These are phyloP conservation scores for Aleiodes leptofemur DNA, from an alignment of 2,888 invertebrate genomes.

Conservation along the genomic window DNA sequence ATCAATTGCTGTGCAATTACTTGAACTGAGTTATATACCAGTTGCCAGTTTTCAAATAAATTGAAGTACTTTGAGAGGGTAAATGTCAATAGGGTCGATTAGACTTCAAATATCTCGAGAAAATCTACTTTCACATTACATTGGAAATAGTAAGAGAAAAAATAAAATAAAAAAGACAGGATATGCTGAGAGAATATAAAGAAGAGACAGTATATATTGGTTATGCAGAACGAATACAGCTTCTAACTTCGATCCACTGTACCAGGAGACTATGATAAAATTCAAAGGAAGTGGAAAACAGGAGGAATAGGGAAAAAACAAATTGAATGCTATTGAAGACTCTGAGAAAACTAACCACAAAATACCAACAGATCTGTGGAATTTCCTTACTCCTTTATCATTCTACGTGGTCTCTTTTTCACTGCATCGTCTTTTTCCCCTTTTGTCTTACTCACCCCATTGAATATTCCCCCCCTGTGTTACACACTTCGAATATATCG, in stretches of 20 bases:
- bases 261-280: slow-evolving; percentile 21
- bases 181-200: not conserved
- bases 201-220: not conserved
- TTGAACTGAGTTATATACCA: slow-evolving; percentile 4
- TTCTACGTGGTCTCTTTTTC: slow-evolving; percentile 8
- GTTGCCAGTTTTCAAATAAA: slow-evolving; percentile 23
- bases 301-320: not conserved
- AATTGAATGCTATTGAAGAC: not conserved
- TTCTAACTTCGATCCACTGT: slow-evolving; percentile 25
- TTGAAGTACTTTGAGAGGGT: slow-evolving; percentile 16
- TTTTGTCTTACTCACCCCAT: slow-evolving; percentile 10
- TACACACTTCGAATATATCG: slow-evolving; percentile 21
- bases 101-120: slow-evolving; percentile 17
- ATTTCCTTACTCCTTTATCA: slow-evolving; percentile 38
- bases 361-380: slow-evolving; percentile 32
- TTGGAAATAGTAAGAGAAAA: not conserved
- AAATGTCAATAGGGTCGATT: slow-evolving; percentile 13
- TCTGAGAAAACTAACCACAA: not conserved
- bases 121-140: slow-evolving; percentile 15
- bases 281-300: not conserved
- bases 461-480: not conserved
- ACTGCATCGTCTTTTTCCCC: slow-evolving; percentile 2
- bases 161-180: not conserved
- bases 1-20: slow-evolving; percentile 27
- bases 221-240: slow-evolving; percentile 13